Base-by-base conservation (phyloP, 2,797 vertebrate genomes). In the Esox lucius region DNA sequence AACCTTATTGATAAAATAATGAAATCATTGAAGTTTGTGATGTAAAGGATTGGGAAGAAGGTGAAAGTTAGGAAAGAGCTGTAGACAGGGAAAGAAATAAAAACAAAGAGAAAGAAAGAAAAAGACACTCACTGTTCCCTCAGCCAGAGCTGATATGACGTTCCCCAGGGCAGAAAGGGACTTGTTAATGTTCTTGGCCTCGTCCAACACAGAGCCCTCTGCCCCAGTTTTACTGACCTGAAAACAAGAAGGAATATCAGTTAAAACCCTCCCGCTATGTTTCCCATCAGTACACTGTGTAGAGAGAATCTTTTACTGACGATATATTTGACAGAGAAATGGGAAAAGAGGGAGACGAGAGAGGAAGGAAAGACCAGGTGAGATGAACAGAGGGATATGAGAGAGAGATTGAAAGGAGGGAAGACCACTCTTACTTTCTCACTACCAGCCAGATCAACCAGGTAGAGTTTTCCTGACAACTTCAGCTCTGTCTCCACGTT, bases 161-260 rank as follows among this genome's bases (percentile, higher is more conserved):
- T 98, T 98, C 74, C 97, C 97, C 62, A 98, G 92, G 73, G 97
- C 97, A 61, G 97, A 98, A 77, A 98, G 89, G 91, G 97, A 98
- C 82, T 98, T 98, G 92, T 98, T 98, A 93, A 98, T 97, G 87
- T 98, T 98, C 94, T 98, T 98, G 76, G 97, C 97, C 93, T 98
- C 97, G 4, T 98, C 97, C 15, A 98, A 91, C 69, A 98, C 96
- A 0, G 97, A 89, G 3, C 96, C 96, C 88, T 99, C 97, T 0
- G 97, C 97, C 87, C 96, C 97, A 0, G 96, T 98, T 93, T 98
- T 98, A 94, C 97, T 98, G 88, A 99, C 96, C 96, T 98, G 84
- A 72, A 80, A 61, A 87, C 48, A 48, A 24, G 42, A 24, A 48
- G 19, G 22, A 59, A 16, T 48, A 24, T 19, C 39, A 73, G 59